phyloP scores from a whole-genome alignment of 2,113 vertebrate genomes.

The Mobula hypostoma region DNA sequence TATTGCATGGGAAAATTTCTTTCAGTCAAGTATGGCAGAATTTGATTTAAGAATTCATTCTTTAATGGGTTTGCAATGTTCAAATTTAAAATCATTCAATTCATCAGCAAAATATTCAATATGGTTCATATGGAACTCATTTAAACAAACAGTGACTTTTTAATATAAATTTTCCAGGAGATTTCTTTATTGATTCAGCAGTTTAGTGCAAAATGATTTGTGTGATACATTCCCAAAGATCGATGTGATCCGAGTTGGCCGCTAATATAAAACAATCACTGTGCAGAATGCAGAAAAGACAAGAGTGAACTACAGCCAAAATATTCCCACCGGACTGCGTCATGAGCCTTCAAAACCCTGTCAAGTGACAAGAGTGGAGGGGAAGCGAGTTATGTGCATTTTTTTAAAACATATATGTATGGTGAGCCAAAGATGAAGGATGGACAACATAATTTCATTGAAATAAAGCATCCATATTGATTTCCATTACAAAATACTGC shows the following conservation, averaged over 20 bases:
- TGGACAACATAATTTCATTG: constrained; percentile 39
- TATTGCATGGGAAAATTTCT: constrained; percentile 82
- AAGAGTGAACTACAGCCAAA: constrained; percentile 59
- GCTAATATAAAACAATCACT: constrained; percentile 76
- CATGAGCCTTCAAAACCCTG: constrained; percentile 15
- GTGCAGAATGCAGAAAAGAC: constrained; percentile 51
- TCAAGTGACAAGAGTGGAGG: neutral
- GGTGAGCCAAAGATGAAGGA: constrained; percentile 14
- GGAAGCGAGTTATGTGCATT: neutral
- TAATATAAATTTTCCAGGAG: constrained; percentile 99
- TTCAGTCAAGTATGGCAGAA: constrained; percentile 95
- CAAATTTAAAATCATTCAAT: constrained; percentile 96
- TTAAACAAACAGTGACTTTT: constrained; percentile 81
- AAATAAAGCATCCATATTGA: constrained; percentile 57
- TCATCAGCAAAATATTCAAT: constrained; percentile 98
- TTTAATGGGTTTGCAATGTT: constrained; percentile 93
- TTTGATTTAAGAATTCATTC: constrained; percentile 95
- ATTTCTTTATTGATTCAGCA: constrained; percentile 96
- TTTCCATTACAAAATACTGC: constrained; percentile 68
- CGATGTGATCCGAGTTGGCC: constrained; percentile 82
- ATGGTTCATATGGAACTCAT: constrained; percentile 77
- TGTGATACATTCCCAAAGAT: constrained; percentile 93
- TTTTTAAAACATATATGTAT: neutral
- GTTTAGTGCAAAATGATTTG: constrained; percentile 98
- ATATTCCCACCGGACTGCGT: constrained; percentile 58